These are phyloP conservation scores for Strigamia maritima DNA, from an alignment of 2,888 invertebrate genomes.

Conservation along the genomic window DNA sequence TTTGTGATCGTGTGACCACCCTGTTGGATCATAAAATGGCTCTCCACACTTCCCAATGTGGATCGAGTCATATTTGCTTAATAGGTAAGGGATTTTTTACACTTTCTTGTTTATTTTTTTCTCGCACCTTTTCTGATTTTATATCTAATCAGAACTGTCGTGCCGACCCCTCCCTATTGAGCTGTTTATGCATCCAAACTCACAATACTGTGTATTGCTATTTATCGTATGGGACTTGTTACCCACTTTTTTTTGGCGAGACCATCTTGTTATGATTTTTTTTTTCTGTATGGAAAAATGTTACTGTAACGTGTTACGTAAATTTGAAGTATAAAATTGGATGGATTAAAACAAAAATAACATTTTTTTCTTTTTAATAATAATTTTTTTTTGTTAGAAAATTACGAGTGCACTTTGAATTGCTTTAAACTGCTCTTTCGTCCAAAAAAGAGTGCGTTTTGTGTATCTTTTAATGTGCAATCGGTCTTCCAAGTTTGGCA, in stretches of 20 bases:
- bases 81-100: neutral
- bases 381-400: no score
- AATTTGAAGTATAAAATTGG: neutral
- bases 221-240: slow-evolving; percentile 43
- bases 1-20: slow-evolving; percentile 5
- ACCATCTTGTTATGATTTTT: slow-evolving; percentile 28
- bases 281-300: slow-evolving; percentile 6
- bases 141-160: neutral
- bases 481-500: neutral
- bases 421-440: neutral
- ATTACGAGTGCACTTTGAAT: no score
- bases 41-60: neutral
- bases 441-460: neutral
- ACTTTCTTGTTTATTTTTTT: neutral
- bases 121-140: neutral
- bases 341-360: no score
- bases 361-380: no score
- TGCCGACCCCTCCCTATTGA: slow-evolving; percentile 35
- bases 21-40: neutral
- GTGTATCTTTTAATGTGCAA: neutral
- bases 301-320: slow-evolving; percentile 32
- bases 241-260: slow-evolving; percentile 41
- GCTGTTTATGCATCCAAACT: slow-evolving; percentile 35
- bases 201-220: slow-evolving; percentile 46
- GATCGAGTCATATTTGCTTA: neutral